Evolutionary conservation across 2,113 vertebrate genomes (phyloP).

Genomic region (Ellobius talpinus): DNA sequence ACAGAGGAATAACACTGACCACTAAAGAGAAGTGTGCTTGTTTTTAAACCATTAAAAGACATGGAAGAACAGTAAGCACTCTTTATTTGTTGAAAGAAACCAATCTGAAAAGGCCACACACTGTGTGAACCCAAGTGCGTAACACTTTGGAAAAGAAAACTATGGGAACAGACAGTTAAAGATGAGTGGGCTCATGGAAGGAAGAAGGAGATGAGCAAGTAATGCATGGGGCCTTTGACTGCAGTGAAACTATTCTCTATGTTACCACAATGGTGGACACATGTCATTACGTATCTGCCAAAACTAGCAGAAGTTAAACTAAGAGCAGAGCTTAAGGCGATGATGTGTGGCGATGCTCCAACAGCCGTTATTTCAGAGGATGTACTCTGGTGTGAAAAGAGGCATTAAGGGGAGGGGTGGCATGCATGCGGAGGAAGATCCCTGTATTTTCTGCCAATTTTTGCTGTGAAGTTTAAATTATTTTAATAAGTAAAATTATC

Average conservation of each 20-base stretch:
- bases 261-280: no score
- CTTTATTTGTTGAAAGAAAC: neutral
- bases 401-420: neutral
- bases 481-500: neutral
- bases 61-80: neutral
- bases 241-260: neutral
- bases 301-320: neutral
- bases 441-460: neutral
- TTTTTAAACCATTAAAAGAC: neutral
- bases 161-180: neutral
- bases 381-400: neutral
- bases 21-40: neutral
- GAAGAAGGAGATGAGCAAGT: neutral
- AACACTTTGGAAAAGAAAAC: neutral
- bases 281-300: neutral
- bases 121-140: neutral
- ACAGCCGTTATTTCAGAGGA: neutral
- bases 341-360: neutral
- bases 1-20: neutral
- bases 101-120: neutral
- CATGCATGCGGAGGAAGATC: neutral
- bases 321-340: neutral
- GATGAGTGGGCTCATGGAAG: no score
- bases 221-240: neutral
- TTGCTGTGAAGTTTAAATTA: neutral